Conservation (phyloP, 2,113 vertebrate species). For the Miniopterus natalensis region DNA sequence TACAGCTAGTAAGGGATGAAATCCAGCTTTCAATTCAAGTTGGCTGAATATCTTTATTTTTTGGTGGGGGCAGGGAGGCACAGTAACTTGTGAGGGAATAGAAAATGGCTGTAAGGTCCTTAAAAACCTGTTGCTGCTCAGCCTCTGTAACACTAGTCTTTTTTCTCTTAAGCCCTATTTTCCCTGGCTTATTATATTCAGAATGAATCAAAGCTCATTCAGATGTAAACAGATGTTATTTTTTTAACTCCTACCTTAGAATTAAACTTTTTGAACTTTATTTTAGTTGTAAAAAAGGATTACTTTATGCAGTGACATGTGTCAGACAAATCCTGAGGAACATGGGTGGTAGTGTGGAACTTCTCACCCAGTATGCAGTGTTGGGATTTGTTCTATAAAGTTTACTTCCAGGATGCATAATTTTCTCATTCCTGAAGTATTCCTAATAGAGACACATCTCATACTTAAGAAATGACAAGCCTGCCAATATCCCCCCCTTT, state of each 20-base stretch:
- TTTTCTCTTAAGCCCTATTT: slow-evolving; percentile 47
- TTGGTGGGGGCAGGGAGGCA: not conserved
- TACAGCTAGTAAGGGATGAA: not conserved
- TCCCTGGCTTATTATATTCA: slow-evolving; percentile 11
- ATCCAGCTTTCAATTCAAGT: not conserved
- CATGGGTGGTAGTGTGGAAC: not conserved
- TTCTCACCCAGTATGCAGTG: not conserved
- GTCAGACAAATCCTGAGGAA: not conserved
- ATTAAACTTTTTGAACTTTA: slow-evolving; percentile 41
- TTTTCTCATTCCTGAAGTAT: slow-evolving; percentile 53
- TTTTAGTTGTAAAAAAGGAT: slow-evolving; percentile 21
- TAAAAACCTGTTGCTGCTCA: not conserved
- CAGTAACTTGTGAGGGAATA: not conserved
- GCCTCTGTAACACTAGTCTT: not conserved
- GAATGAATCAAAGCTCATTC: not conserved
- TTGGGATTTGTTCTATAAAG: slow-evolving; percentile 26
- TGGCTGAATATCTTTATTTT: not conserved
- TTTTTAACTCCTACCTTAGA: slow-evolving; percentile 57
- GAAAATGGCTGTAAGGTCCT: not conserved
- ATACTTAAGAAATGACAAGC: slow-evolving; percentile 7
- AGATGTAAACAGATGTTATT: not conserved
- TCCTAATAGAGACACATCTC: not conserved
- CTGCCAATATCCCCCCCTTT: not conserved
- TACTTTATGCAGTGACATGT: not conserved
- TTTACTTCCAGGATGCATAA: not conserved